Percentiles rank a stretch among this genome's conserved stretches.
Conservation (phyloP, 2,888 invertebrate species). For the Cheilosia variabilis region DNA sequence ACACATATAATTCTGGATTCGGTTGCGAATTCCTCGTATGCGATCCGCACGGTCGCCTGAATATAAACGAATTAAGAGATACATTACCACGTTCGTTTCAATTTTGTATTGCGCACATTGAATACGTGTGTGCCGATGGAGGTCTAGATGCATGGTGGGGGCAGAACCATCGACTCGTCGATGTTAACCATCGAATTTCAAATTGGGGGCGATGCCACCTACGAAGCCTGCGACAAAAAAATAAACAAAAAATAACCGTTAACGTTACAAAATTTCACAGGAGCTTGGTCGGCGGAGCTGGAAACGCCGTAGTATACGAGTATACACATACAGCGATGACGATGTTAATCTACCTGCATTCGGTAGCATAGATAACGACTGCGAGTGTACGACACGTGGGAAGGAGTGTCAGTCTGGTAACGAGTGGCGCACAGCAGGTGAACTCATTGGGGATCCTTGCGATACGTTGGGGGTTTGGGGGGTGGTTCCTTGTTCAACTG, state of each 20-base stretch:
- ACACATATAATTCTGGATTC: constrained; percentile 25
- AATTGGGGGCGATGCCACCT: constrained; percentile 58
- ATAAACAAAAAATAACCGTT: constrained; percentile 3
- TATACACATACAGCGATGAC: constrained; percentile 27
- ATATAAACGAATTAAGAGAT: constrained; percentile 76
- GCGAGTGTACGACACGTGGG: constrained; percentile 1
- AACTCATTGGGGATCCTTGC: constrained; percentile 55
- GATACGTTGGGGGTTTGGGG: background rate
- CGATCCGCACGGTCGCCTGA: constrained; percentile 69
- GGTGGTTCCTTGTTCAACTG: constrained; percentile 36
- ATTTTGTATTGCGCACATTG: constrained; percentile 74
- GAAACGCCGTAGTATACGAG: constrained; percentile 18
- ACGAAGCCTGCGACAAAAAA: constrained; percentile 1
- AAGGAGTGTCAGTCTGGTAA: constrained; percentile 40
- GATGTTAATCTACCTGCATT: constrained; percentile 57
- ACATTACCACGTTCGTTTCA: constrained; percentile 74
- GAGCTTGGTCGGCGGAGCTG: constrained; percentile 9
- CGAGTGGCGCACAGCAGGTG: constrained; percentile 52
- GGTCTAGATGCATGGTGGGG: constrained; percentile 8
- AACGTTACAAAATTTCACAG: constrained; percentile 17
- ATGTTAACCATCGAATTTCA: constrained; percentile 66
- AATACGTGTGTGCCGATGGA: constrained; percentile 70
- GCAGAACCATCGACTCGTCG: constrained; percentile 29
- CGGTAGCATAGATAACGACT: constrained; percentile 22
- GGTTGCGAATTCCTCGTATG: constrained; percentile 57